phyloP scores from a whole-genome alignment of 2,113 vertebrate species.

The Pipra filicauda region DNA sequence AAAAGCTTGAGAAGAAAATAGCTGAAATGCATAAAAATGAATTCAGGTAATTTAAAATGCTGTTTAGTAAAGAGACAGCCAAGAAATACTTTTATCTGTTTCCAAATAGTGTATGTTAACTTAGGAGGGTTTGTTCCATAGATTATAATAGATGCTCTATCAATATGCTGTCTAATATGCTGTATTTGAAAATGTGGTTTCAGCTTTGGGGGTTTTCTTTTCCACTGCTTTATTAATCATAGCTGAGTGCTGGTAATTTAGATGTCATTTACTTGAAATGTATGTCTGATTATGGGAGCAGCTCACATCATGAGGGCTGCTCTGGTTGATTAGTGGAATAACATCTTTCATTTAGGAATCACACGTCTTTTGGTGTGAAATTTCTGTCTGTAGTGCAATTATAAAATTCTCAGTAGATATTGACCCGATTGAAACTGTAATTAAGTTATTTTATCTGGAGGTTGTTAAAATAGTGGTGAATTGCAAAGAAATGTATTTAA shows the following conservation, averaged over 20 bases:
- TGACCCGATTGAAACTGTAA: background rate
- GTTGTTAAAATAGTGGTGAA: background rate
- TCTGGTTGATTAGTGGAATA: background rate
- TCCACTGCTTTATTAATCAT: background rate
- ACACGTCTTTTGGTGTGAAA: background rate
- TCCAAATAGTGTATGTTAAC: background rate
- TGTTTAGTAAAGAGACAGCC: background rate
- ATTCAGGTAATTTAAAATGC: constrained; percentile 82
- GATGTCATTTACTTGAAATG: background rate
- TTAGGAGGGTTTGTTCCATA: background rate
- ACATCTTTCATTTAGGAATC: background rate
- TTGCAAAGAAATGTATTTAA: background rate
- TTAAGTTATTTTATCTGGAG: background rate
- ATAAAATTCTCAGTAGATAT: background rate
- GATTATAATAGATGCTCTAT: background rate
- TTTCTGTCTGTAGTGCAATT: background rate
- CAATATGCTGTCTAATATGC: background rate
- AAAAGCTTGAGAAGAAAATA: constrained; percentile 95
- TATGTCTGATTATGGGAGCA: background rate
- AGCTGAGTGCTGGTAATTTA: background rate
- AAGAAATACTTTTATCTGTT: background rate
- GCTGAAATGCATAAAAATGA: constrained; percentile 94
- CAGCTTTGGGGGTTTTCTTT: background rate
- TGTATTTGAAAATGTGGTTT: background rate
- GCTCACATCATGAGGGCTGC: background rate